Evolutionary conservation across 2,888 invertebrate genomes (phyloP).

Genomic region (Philhelius pedissequus): DNA sequence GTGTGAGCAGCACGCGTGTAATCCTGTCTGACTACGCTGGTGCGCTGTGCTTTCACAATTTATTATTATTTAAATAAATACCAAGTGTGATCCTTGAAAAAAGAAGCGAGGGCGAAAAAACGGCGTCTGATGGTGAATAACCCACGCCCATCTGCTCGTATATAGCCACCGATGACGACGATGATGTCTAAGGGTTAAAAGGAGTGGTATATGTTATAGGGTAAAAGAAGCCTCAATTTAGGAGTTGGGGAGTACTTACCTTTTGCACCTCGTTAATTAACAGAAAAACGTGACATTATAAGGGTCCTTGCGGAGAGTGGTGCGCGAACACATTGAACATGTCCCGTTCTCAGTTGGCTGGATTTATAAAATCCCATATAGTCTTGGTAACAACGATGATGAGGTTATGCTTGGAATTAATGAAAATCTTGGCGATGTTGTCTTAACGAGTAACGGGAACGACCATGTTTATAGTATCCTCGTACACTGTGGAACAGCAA

Average conservation of each 20-base stretch:
- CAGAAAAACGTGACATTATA: conserved; percentile 67
- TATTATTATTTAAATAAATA: conserved; percentile 67
- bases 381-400: no score
- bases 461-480: conserved; percentile 40
- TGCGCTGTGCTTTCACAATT: conserved; percentile 43
- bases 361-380: conserved; percentile 41
- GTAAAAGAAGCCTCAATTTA: background rate
- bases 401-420: conserved; percentile 54
- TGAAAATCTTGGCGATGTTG: conserved; percentile 58
- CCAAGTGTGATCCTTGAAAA: conserved; percentile 58
- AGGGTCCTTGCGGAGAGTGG: conserved; percentile 41
- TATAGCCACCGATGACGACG: background rate
- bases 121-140: background rate
- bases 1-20: conserved; percentile 43
- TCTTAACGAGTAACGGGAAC: conserved; percentile 65
- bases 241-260: conserved; percentile 56
- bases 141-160: background rate
- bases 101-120: conserved; percentile 19
- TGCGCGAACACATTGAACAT: conserved; percentile 61
- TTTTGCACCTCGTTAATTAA: conserved; percentile 69
- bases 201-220: background rate
- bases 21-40: conserved; percentile 16
- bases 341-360: conserved; percentile 59
- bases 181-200: conserved; percentile 34
- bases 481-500: no score